A percentile compares a stretch with the other conserved stretches of the same genome.
Conservation (phyloP, 2,797 vertebrate genomes). For the Coccyzus lansbergi region DNA sequence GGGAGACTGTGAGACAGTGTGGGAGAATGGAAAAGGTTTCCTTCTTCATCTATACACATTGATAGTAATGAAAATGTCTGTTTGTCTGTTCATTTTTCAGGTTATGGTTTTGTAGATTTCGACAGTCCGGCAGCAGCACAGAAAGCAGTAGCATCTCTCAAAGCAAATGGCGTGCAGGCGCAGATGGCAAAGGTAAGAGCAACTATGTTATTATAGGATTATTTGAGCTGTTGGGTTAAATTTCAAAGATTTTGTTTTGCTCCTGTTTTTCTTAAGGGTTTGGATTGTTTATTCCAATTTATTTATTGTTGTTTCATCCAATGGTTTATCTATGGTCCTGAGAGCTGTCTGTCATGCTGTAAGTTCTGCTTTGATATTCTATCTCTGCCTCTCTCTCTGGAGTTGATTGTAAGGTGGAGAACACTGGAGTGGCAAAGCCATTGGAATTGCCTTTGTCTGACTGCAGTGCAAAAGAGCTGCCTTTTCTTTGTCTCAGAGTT, state of each 20-base stretch:
- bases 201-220: background rate
- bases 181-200: constrained; percentile 96
- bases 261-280: background rate
- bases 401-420: background rate
- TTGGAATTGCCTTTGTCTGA: background rate
- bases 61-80: background rate
- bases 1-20: background rate
- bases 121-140: constrained; percentile 96
- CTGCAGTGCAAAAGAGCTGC: background rate
- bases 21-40: background rate
- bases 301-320: no score
- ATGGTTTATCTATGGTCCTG: background rate
- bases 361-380: background rate
- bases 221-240: background rate
- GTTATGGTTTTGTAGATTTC: constrained; percentile 98
- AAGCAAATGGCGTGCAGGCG: constrained; percentile 94
- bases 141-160: constrained; percentile 96
- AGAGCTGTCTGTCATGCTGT: background rate
- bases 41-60: background rate
- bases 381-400: background rate
- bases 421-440: background rate
- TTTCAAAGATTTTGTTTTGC: background rate
- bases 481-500: background rate
- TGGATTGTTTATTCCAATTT: background rate
- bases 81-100: constrained; percentile 77